Percentiles rank a stretch among this genome's conserved stretches.
phyloP scores from a whole-genome alignment of 1,140 invertebrate genomes.

The Ganaspis sp. region DNA sequence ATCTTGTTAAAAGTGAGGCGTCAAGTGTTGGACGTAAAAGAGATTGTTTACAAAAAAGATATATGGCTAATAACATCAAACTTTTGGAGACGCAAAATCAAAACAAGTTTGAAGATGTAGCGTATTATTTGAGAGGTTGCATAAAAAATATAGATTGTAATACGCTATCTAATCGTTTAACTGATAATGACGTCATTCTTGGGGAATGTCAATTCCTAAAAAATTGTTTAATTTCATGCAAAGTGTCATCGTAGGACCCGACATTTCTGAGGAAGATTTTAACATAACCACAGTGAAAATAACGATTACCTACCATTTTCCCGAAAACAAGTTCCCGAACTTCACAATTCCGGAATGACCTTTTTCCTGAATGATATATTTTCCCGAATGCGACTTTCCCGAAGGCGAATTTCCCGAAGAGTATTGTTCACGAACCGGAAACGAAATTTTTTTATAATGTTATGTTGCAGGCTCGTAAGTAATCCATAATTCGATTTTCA shows the following conservation, averaged over 20 bases:
- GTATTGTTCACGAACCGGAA: too few species aligned
- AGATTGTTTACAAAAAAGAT: slow-evolving; percentile 63
- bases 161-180: slow-evolving; percentile 51
- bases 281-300: slow-evolving; percentile 46
- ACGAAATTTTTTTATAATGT: too few species aligned
- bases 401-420: too few species aligned
- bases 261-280: slow-evolving; percentile 51
- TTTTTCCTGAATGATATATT: too few species aligned
- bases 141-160: slow-evolving; percentile 54
- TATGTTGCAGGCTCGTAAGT: too few species aligned
- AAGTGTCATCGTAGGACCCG: slow-evolving; percentile 56
- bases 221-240: slow-evolving; percentile 59
- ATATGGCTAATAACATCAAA: slow-evolving; percentile 48
- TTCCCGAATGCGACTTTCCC: too few species aligned
- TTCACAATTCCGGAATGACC: too few species aligned
- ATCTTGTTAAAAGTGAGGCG: slow-evolving; percentile 58
- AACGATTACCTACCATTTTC: too few species aligned
- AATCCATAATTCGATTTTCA: too few species aligned
- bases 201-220: slow-evolving; percentile 64
- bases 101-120: slow-evolving; percentile 57
- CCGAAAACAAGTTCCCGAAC: too few species aligned
- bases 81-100: slow-evolving; percentile 54
- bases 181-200: slow-evolving; percentile 62
- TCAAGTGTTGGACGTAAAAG: slow-evolving; percentile 57
- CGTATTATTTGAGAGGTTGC: slow-evolving; percentile 60